Conservation (phyloP, 2,113 vertebrate species). For the Bolborhynchus lineola region DNA sequence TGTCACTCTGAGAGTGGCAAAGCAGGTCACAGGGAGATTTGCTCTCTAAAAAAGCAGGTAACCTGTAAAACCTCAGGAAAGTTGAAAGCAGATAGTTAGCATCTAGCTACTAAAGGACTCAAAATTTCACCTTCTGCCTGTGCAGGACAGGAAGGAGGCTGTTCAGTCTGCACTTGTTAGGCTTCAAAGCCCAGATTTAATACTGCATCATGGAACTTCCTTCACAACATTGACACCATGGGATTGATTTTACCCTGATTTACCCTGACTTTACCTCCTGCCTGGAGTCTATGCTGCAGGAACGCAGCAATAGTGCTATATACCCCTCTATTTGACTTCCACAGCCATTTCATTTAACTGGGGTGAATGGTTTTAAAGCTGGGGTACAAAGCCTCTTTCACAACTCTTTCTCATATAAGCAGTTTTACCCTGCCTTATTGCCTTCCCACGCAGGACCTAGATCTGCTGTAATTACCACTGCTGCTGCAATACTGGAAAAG, state of each 20-base stretch:
- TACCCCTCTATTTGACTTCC: neutral
- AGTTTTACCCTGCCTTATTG: neutral
- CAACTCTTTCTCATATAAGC: neutral
- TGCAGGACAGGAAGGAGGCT: neutral
- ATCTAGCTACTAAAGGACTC: neutral
- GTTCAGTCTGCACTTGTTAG: neutral
- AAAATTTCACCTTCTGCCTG: neutral
- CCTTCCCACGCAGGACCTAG: neutral
- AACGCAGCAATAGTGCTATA: accelerated
- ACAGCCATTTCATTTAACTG: neutral
- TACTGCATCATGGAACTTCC: neutral
- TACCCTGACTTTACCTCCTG: neutral
- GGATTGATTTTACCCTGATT: neutral
- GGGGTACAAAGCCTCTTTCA: neutral
- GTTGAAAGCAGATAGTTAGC: neutral
- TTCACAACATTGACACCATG: neutral
- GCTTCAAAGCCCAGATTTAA: neutral
- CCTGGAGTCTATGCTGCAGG: neutral
- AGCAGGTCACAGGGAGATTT: neutral
- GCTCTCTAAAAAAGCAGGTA: neutral
- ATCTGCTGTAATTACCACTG: neutral
- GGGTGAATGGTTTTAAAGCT: neutral
- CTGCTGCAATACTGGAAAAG: neutral
- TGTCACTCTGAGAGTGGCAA: neutral
- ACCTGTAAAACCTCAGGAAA: neutral